Base-by-base conservation (phyloP, 2,113 vertebrate genomes). In the Pristiophorus japonicus region DNA sequence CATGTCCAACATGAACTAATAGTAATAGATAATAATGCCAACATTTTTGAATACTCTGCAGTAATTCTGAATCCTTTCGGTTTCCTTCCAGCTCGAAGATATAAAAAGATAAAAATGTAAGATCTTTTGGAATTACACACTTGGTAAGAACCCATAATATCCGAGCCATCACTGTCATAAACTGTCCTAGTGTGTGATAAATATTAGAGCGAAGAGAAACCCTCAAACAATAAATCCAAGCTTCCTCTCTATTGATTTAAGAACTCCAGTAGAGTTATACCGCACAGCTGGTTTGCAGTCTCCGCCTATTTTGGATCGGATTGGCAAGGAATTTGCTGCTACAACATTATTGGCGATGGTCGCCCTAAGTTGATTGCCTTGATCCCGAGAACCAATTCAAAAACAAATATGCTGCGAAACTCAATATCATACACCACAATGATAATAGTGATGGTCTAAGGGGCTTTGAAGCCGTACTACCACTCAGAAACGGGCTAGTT, bases 11-110 rank as follows among this genome's bases (percentile, higher is more conserved):
- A 88, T 30, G 47, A 88, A 88, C 47, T 47, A 88, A 51, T 8
- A 84, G 5, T 47, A 47, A 51, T 2, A 87, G 30, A 30, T 11
- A 24, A 55, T 62, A 90, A 59, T 59, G 34, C 24, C 0, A 30
- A 59, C 27, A 87, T 87, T 88, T 88, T 88, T 10, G 55, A 30
- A 34, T 59, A n/a, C 34, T 27, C 27, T 75, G 30, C 24, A 30
- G 8, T 10, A 34, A 90, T 34, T 34, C 30, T 59, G 27, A 34
- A 42, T 42, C 10, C 51, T 55, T 8, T 94, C n/a, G 67, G n/a
- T 94, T 70, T 65, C 22, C 27, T 94, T 34, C 93, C 38, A 94
- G 93, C 65, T 94, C 14, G 93, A 94, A 73, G 10, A 51, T 16
- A 73, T 94, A 51, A 70, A 70, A 94, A 66, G 30, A 12, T 70